These are phyloP conservation scores for Philypnodon macrostomus DNA, from an alignment of 2,797 vertebrate species.

Conservation along the genomic window DNA sequence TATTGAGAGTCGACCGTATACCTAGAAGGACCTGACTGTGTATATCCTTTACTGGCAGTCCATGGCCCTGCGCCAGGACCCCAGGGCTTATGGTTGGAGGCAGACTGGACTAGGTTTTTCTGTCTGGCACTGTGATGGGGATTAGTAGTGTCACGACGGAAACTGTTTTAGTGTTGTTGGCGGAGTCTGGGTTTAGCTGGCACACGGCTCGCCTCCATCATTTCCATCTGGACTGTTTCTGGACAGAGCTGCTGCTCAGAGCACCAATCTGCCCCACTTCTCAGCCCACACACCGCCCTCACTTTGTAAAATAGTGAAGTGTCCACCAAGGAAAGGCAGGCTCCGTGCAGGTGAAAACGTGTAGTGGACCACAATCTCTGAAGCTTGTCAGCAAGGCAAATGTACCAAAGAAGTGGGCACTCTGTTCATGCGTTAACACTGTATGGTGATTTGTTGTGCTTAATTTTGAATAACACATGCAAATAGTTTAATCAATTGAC, in stretches of 20 bases:
- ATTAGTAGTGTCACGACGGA: slow-evolving; percentile 79
- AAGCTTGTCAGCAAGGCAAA: slow-evolving; percentile 57
- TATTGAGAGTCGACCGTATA: slow-evolving; percentile 50
- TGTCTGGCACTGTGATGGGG: slow-evolving; percentile 62
- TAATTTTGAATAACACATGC: too few species aligned
- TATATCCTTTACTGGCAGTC: slow-evolving; percentile 62
- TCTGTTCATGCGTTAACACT: too few species aligned
- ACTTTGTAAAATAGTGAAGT: slow-evolving; percentile 70
- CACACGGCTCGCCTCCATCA: slow-evolving; percentile 70
- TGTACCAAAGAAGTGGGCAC: slow-evolving; percentile 6
- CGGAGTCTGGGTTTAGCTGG: slow-evolving; percentile 60
- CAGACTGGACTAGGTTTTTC: slow-evolving; percentile 45
- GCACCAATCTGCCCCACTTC: slow-evolving; percentile 36
- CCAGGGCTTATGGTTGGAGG: slow-evolving; percentile 45
- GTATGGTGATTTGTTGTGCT: too few species aligned
- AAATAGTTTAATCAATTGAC: too few species aligned
- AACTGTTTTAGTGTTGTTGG: slow-evolving; percentile 75
- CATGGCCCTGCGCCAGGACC: slow-evolving; percentile 56
- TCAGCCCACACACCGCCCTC: slow-evolving; percentile 61
- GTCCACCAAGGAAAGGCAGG: slow-evolving; percentile 73
- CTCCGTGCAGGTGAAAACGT: slow-evolving; percentile 72
- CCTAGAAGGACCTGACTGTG: slow-evolving; percentile 52
- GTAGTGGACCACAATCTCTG: slow-evolving; percentile 61
- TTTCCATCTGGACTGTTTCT: slow-evolving; percentile 66
- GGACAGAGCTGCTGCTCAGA: slow-evolving; percentile 42